Percentiles rank a stretch among this genome's conserved stretches.
phyloP scores from a whole-genome alignment of 2,113 vertebrate genomes.

The Alaudala cheleensis region DNA sequence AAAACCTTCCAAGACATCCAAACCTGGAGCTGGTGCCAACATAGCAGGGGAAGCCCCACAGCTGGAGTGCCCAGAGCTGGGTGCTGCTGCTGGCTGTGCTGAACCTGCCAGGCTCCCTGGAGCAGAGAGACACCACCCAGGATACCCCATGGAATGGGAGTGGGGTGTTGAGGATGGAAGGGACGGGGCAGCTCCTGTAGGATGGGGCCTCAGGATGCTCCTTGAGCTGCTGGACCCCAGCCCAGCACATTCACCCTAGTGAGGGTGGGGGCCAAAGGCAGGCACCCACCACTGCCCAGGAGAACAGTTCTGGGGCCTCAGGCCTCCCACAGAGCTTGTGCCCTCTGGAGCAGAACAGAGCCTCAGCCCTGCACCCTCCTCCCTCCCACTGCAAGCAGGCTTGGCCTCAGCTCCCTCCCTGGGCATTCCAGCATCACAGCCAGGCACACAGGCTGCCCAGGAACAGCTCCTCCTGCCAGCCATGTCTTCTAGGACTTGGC shows the following conservation, averaged over 20 bases:
- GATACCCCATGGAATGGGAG: accelerated
- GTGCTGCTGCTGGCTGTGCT: not conserved
- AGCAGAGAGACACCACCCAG: not conserved
- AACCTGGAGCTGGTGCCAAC: not conserved
- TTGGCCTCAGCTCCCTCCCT: not conserved
- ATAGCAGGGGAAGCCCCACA: accelerated
- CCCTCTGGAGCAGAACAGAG: not conserved
- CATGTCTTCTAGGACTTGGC: not conserved
- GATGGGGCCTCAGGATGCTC: accelerated
- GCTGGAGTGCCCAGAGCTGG: accelerated
- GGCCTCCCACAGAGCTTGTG: not conserved
- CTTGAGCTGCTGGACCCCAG: not conserved
- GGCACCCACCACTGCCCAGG: accelerated
- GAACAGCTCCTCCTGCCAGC: not conserved
- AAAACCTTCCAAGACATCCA: not conserved
- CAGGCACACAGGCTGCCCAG: not conserved
- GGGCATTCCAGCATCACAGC: not conserved
- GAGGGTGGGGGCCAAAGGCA: not conserved
- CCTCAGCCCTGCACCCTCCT: not conserved
- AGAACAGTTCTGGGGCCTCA: not conserved
- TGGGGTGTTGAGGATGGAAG: accelerated
- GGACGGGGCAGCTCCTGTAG: not conserved
- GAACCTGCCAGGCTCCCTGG: not conserved
- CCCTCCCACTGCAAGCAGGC: not conserved
- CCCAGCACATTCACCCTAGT: accelerated